Base-by-base conservation (phyloP, 1,140 invertebrate species). In the Heterodera carotae region DNA sequence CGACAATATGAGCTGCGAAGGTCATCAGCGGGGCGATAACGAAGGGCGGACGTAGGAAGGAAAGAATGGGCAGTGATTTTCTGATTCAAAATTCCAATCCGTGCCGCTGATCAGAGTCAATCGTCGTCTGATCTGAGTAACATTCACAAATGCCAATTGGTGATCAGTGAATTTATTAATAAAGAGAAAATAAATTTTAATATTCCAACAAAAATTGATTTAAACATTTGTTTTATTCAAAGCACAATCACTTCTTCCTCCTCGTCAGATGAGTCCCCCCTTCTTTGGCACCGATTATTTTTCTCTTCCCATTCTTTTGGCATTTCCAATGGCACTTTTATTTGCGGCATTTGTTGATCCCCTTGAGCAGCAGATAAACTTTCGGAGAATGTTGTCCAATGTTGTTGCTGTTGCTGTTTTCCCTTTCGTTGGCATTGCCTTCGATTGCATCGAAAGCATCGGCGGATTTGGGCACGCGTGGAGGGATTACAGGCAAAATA, bases 401-500 rank as follows among this genome's bases (percentile, higher is more conserved):
- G 62, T 10, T n/a, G n/a, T n/a, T n/a, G n/a, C n/a, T n/a, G n/a
- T n/a, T n/a, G n/a, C n/a, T n/a, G n/a, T n/a, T n/a, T n/a, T n/a
- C 12, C 22, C 29, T n/a, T 12, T 66, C 22, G 48, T 25, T 27
- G 27, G 22, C 25, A 4, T 34, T 15, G n/a, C 12, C 27, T 8
- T 66, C 62, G 10, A 15, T 66, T 66, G 25, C 62, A 66, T 25
- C 59, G 59, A 62, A 78, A 68, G 29, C 72, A 78, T 25, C 34
- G 5, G 31, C 81, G 69, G 59, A 81, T 72, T 34, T 81, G 67
- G 6, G 67, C 73, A 33, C 84, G 70, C 22, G 85, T 85, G n/a
- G 69, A 72, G 18, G 80, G 78, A 75, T 85, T 85, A 56, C 84
- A 85, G 22, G 73, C 31, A 59, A 82, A 84, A 70, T 85, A 85